A percentile compares a stretch with the other conserved stretches of the same genome.
Evolutionary conservation across 2,113 vertebrate species (phyloP).

Genomic region (Circaetus cinerascens): DNA sequence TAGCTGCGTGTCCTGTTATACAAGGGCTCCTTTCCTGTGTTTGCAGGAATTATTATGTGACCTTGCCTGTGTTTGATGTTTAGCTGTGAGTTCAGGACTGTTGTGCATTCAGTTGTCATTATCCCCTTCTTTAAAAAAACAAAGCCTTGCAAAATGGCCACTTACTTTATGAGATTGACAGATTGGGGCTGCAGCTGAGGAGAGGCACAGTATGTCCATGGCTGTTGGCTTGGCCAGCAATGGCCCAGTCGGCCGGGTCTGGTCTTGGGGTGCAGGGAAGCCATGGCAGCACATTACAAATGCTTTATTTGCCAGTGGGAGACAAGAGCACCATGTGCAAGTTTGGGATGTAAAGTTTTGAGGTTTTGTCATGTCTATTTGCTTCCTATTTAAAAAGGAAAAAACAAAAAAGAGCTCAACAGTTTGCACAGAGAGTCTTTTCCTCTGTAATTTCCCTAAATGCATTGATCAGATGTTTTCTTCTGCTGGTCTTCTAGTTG

Average conservation of each 20-base stretch:
- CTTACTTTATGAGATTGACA: rapidly evolving
- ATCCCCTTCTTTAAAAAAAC: background rate
- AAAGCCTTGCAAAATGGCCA: background rate
- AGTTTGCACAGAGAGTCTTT: background rate
- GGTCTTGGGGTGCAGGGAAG: background rate
- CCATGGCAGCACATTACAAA: background rate
- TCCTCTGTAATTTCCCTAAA: background rate
- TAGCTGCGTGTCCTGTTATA: background rate
- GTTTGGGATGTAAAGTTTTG: background rate
- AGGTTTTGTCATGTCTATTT: background rate
- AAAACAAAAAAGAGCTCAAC: background rate
- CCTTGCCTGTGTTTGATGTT: background rate
- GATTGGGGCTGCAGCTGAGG: background rate
- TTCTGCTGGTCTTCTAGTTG: background rate
- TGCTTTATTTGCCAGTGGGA: background rate
- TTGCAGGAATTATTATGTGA: background rate
- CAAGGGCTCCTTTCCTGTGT: background rate
- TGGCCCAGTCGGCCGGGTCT: background rate
- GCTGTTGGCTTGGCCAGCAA: rapidly evolving
- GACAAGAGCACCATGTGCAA: too few species aligned
- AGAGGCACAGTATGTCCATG: rapidly evolving
- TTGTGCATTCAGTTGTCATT: background rate
- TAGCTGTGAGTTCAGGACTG: background rate
- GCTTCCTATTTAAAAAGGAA: background rate
- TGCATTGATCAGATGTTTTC: background rate